Percentiles rank a stretch among this genome's conserved stretches.
These are phyloP conservation scores for Cerastis leucographa DNA, from an alignment of 2,888 invertebrate species.

Conservation along the genomic window DNA sequence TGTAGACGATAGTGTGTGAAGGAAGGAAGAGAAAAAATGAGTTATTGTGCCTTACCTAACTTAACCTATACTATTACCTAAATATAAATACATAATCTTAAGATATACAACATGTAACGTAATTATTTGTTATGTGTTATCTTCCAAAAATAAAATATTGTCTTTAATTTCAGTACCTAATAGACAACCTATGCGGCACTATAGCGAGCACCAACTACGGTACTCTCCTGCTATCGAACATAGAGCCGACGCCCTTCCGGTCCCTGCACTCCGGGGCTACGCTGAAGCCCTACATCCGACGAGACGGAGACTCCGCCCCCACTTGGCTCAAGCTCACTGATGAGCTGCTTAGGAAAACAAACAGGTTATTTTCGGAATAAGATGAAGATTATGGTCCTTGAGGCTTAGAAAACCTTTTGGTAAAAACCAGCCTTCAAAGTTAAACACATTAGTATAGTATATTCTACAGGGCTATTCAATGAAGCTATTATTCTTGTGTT, in stretches of 20 bases:
- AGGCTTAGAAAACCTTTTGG: not conserved
- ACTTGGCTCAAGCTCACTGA: constrained; percentile 93
- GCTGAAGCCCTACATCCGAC: constrained; percentile 95
- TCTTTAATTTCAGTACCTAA: constrained; percentile 76
- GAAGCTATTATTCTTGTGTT: no score
- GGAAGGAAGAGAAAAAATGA: no score
- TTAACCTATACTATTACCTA: no score
- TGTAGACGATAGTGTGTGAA: no score
- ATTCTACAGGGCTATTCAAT: no score
- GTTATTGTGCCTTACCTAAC: no score
- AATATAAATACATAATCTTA: no score
- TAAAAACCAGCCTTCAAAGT: not conserved
- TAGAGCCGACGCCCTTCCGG: constrained; percentile 90
- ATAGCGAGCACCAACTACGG: constrained; percentile 81
- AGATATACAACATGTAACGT: no score
- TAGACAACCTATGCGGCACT: constrained; percentile 85
- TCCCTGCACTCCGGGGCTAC: constrained; percentile 93
- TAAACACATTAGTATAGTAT: no score
- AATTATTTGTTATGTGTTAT: no score
- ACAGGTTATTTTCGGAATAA: constrained; percentile 74
- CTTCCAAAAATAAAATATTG: not conserved
- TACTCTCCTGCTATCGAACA: constrained; percentile 88
- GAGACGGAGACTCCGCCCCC: constrained; percentile 92
- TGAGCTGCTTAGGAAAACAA: constrained; percentile 91
- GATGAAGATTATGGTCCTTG: not conserved